These are phyloP conservation scores for Diabrotica balteata DNA, from an alignment of 2,888 invertebrate species.

Conservation along the genomic window DNA sequence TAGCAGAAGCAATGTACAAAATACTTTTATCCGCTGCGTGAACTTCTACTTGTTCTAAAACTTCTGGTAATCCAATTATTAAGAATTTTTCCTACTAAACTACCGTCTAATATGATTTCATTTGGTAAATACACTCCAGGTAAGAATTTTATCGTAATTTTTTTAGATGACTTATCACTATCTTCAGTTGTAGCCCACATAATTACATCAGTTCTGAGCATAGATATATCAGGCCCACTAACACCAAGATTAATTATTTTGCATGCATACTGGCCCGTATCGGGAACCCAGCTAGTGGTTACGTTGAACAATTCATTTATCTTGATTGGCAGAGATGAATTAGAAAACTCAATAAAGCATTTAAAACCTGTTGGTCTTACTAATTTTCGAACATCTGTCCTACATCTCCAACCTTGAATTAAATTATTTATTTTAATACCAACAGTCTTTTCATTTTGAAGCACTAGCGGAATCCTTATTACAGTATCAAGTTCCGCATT, in stretches of 20 bases:
- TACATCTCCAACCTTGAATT: constrained; percentile 53
- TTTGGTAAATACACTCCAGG: constrained; percentile 51
- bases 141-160: constrained; percentile 52
- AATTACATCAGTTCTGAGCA: constrained; percentile 51
- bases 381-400: constrained; percentile 45
- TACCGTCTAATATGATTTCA: constrained; percentile 45
- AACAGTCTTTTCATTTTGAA: constrained; percentile 48
- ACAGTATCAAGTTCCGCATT: constrained; percentile 47
- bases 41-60: constrained; percentile 64
- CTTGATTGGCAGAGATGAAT: constrained; percentile 44
- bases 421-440: constrained; percentile 52
- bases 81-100: constrained; percentile 51
- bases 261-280: constrained; percentile 58
- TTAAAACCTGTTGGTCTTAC: constrained; percentile 53
- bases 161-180: constrained; percentile 47
- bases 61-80: constrained; percentile 65
- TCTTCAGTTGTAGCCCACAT: constrained; percentile 52
- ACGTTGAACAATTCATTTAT: constrained; percentile 53
- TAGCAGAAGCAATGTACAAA: constrained; percentile 47
- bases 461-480: constrained; percentile 49
- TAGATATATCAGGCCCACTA: constrained; percentile 47
- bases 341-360: constrained; percentile 56
- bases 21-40: constrained; percentile 53
- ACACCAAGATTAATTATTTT: constrained; percentile 49
- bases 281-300: constrained; percentile 54